A percentile compares a stretch with the other conserved stretches of the same genome.
Evolutionary conservation across 1,140 invertebrate genomes (phyloP).

Genomic region (Meloidogyne chitwoodi): DNA sequence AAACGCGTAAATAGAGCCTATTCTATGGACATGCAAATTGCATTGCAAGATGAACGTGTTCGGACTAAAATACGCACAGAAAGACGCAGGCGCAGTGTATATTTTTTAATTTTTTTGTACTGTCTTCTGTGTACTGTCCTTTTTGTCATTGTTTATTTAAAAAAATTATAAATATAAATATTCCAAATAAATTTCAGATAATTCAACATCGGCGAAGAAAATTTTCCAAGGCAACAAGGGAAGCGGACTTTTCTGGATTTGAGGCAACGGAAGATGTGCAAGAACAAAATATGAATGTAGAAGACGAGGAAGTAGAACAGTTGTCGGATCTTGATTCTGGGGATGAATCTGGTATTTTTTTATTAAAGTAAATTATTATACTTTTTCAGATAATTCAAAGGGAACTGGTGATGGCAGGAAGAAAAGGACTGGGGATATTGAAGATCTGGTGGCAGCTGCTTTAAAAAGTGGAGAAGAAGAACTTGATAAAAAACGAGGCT

Average conservation of each 20-base stretch:
- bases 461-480: slow-evolving; percentile 69
- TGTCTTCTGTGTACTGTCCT: neutral
- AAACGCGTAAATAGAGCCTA: slow-evolving; percentile 36
- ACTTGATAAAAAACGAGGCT: slow-evolving; percentile 86
- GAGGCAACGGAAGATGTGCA: slow-evolving; percentile 58
- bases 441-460: slow-evolving; percentile 75
- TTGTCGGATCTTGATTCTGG: slow-evolving; percentile 10
- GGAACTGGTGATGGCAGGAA: neutral
- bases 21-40: slow-evolving; percentile 59
- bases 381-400: neutral
- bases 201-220: slow-evolving; percentile 52
- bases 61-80: slow-evolving; percentile 10
- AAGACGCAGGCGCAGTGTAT: slow-evolving; percentile 38
- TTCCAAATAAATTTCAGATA: slow-evolving; percentile 34
- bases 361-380: neutral
- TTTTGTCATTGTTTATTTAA: neutral
- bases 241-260: slow-evolving; percentile 50
- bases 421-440: slow-evolving; percentile 73
- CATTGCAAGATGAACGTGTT: slow-evolving; percentile 30
- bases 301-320: slow-evolving; percentile 37
- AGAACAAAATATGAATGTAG: slow-evolving; percentile 44
- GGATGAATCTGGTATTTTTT: neutral
- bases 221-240: slow-evolving; percentile 51
- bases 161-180: neutral
- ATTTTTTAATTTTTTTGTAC: slow-evolving; percentile 18